A percentile compares a stretch with the other conserved stretches of the same genome.
These are phyloP conservation scores for Trissoscelio sp. DNA, from an alignment of 2,888 invertebrate genomes.

Conservation along the genomic window DNA sequence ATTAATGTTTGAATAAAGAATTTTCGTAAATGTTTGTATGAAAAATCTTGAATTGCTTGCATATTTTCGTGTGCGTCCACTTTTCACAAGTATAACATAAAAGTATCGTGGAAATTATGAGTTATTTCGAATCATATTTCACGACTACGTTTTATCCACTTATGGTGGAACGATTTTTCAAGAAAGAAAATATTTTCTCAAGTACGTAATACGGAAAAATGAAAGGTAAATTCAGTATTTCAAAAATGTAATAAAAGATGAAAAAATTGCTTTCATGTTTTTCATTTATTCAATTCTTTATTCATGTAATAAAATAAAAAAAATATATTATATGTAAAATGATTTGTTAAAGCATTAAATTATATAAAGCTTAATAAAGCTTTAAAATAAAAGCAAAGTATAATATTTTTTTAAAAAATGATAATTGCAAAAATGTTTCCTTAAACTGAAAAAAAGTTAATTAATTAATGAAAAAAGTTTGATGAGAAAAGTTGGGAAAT, in stretches of 20 bases:
- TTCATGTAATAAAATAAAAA: too few species aligned
- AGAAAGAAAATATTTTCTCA: constrained; percentile 50
- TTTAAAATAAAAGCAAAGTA: too few species aligned
- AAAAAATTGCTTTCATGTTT: not conserved
- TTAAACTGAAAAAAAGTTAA: too few species aligned
- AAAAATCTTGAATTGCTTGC: constrained; percentile 20
- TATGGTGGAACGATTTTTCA: constrained; percentile 52
- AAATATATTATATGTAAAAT: too few species aligned
- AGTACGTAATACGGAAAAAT: constrained; percentile 45
- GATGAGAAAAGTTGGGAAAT: too few species aligned
- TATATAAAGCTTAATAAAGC: too few species aligned
- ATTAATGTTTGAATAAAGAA: not conserved
- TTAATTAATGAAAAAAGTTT: too few species aligned
- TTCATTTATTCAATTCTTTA: too few species aligned
- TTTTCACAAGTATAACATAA: constrained; percentile 14
- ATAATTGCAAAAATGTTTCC: too few species aligned
- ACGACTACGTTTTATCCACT: constrained; percentile 44
- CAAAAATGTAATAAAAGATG: not conserved
- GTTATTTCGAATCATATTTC: constrained; percentile 54
- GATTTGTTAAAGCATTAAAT: too few species aligned
- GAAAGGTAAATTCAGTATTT: constrained; percentile 29
- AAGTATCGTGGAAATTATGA: constrained; percentile 50
- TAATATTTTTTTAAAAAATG: too few species aligned
- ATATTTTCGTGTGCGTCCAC: constrained; percentile 15
- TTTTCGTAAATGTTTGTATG: too few species aligned